Evolutionary conservation across 2,888 invertebrate species (phyloP), one percentile per base, ranked within the genome.

Genomic region (Thymelicus sylvestris): DNA sequence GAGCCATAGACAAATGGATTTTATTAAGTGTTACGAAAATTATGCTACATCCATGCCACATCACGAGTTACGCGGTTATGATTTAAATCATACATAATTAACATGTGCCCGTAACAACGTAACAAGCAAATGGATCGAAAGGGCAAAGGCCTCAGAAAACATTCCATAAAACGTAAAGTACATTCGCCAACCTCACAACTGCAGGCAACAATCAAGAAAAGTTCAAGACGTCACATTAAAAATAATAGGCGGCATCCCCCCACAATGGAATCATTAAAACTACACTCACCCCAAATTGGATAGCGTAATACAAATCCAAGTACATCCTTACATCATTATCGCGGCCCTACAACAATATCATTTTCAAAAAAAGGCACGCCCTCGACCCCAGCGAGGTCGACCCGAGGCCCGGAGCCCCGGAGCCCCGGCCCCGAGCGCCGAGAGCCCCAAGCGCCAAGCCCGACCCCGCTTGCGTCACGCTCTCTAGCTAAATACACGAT

Each of bases 341-440:
- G 73, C 74, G 76, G 72, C 74, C 72, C 72, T 68, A 81, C 84
- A 86, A 86, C 84, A 85, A 86, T 86, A 86, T 86, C 86, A 81
- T 84, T 86, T 86, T 85, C 86, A 84, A 83, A 84, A 84, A 85
- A 81, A 80, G 76, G 75, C 78, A 78, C 79, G 74, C 76, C 77
- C 74, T 71, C 75, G 73, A 77, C 73, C 73, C 73, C 72, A 62
- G 70, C 62, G 70, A 52, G 50, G 50, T 52, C 50, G 72, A 70
- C 68, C 67, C 65, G 19, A 24, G 31, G 71, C 75, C 75, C 81
- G 79, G 81, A 80, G 80, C 78, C 81, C 77, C 76, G 74, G 75
- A n/a, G 79, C 73, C 74, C 71, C 59, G 74, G 41, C 12, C 41
- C 12, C 59, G 5, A 19, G 52, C 65, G 74, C 73, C 71, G 55